Base-by-base conservation (phyloP, 1,140 invertebrate species). In the Glomeris maerens region DNA sequence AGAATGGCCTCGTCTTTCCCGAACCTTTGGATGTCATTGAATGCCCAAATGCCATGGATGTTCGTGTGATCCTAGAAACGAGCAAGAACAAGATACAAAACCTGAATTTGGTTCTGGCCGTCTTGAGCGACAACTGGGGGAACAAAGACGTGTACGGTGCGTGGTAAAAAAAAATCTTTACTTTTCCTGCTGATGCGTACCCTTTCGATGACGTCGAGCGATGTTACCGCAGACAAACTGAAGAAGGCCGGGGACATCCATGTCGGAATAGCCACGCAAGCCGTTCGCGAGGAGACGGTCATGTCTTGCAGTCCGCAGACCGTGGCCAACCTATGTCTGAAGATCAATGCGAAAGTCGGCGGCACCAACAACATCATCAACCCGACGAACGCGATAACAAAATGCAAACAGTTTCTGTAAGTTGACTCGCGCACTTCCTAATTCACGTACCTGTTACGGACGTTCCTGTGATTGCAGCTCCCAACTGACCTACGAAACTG, bases 291-390 rank as follows among this genome's bases (percentile, higher is more conserved):
- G 67, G 23, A 57, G 45, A 47, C 89, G 78, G 13, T 60, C 74
- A 1, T 47, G 53, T 47, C 64, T 36, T 52, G 64, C 23, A 55
- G 2, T 72, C 56, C 60, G 21, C 53, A 75, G 0, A 76, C 77
- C 0, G 60, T 74, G n/a, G 57, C 64, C 0, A 93, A 93, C 62
- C 79, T 93, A 54, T 62, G 90, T 14, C 62, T 88, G 1, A 93
- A 94, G 71, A 75, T 93, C 0, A 83, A 84, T 63, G 78, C 84
- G 0, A 92, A 93, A 65, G 59, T 92, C 27, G 84, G 86, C 65
- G 85, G 86, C 0, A 68, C 78, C 0, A 93, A 92, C 70, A 83
- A 89, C 60, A 66, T 61, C 14, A 57, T 87, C 27, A 27, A 36
- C 14, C 3, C 7, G 38, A 0, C 47, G 48, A 46, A 23, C 45